Evolutionary conservation across 2,113 vertebrate genomes (phyloP), one percentile per base, ranked within the genome.

Genomic region (Siniperca knerii): DNA sequence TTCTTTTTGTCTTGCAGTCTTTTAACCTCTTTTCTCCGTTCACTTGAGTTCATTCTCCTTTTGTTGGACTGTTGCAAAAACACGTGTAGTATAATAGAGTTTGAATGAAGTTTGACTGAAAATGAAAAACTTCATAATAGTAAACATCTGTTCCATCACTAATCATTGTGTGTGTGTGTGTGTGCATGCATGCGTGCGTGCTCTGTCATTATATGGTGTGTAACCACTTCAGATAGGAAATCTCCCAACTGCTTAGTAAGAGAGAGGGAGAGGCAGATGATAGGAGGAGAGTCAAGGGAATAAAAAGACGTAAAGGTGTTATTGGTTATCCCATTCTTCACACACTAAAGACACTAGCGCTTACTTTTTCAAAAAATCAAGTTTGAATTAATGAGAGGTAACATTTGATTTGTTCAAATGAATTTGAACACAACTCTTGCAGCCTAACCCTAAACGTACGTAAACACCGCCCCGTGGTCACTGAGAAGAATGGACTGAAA

Each of bases 181-280:
- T 52, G 25, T 25, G 25, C 25, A 25, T 25, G 25, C 25, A 25
- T 25, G 40, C 46, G 33, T 37, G 67, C 9, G 35, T 3, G 46
- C 82, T 93, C 80, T 91, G 68, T 92, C 82, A 93, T 92, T 91
- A 90, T 89, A 88, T 79, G 86, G 90, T 58, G 73, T 69, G 77
- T 55, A 73, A 86, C 90, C 88, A 83, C 92, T 89, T 90, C 79
- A 87, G 58, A 84, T 58, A 52, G 78, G 71, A 76, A 84, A 79
- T 88, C 83, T 91, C 76, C 76, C 58, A 64, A 52, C 48, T 65
- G 50, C 75, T n/a, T 0, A 72, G 54, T 9, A 15, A 54, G 35
- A 37, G 7, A 23, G 9, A 61, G 40, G n/a, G 61, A 50, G 33
- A 46, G 35, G 25, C 13, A 76, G 66, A 80, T 44, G 33, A 65